Percentiles rank a stretch among this genome's conserved stretches.
Evolutionary conservation across 2,888 invertebrate species (phyloP).

Genomic region (Drosophila multiciliata): DNA sequence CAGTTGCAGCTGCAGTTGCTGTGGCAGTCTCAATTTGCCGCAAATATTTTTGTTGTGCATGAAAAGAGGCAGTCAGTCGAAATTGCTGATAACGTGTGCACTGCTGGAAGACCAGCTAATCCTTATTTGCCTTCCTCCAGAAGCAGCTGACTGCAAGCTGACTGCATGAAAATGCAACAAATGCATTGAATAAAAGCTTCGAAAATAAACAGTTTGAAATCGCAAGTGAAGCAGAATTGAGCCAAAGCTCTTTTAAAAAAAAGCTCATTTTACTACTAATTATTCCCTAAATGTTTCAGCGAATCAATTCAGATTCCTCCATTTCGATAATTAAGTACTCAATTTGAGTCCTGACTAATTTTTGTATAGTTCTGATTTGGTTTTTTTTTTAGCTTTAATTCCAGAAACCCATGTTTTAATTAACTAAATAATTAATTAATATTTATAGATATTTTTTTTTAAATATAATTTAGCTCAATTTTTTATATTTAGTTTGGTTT

Average conservation of each 20-base stretch:
- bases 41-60: conserved; percentile 54
- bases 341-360: not conserved
- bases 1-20: conserved; percentile 4
- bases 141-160: not conserved
- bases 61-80: conserved; percentile 25
- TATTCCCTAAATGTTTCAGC: not conserved
- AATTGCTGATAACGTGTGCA: conserved; percentile 7
- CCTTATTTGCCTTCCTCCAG: not conserved
- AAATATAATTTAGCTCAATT: not conserved
- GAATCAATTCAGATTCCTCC: not conserved
- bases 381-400: not conserved
- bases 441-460: not conserved
- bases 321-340: not conserved
- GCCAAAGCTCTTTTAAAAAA: not conserved
- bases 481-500: not conserved
- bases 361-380: not conserved
- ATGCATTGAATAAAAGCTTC: no score
- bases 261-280: not conserved
- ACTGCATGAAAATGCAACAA: not conserved
- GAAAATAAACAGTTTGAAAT: not conserved
- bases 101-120: conserved; percentile 10
- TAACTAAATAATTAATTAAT: not conserved
- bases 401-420: not conserved
- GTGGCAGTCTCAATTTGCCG: conserved; percentile 10
- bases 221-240: not conserved